Conservation (phyloP, 1,140 invertebrate genomes). For the Xylocopa sonorina region DNA sequence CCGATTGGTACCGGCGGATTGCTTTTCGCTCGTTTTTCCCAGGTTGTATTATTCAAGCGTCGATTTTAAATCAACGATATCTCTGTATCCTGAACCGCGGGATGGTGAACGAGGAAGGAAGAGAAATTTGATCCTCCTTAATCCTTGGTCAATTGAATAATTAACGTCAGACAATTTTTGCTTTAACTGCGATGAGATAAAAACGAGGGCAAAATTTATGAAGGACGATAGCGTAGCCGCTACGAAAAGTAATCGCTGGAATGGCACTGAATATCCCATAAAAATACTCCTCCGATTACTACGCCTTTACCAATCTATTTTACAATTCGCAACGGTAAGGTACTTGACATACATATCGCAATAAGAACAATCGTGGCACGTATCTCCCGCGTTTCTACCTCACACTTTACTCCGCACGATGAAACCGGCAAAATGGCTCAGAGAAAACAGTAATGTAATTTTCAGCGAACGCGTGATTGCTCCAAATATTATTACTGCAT, state of each 20-base stretch:
- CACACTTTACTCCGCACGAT: not conserved
- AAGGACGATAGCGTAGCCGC: too few relatives aligned
- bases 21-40: constrained; percentile 19
- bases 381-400: not conserved
- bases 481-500: not conserved
- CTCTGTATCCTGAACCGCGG: not conserved
- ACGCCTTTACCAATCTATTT: not conserved
- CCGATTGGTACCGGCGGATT: constrained; percentile 15
- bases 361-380: not conserved
- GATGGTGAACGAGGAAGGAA: not conserved
- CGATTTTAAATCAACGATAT: constrained; percentile 29
- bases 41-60: constrained; percentile 22
- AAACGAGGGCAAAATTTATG: not conserved
- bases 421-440: not conserved
- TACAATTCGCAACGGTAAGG: constrained; percentile 1
- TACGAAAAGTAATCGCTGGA: not conserved
- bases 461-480: not conserved
- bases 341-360: constrained; percentile 16
- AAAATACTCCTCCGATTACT: not conserved
- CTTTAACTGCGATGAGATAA: not conserved
- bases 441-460: not conserved
- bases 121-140: not conserved
- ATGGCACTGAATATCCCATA: not conserved
- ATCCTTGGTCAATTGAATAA: not conserved
- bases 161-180: not conserved